A percentile compares a stretch with the other conserved stretches of the same genome.
These are phyloP conservation scores for Eublepharis macularius DNA, from an alignment of 2,113 vertebrate genomes.

Conservation along the genomic window DNA sequence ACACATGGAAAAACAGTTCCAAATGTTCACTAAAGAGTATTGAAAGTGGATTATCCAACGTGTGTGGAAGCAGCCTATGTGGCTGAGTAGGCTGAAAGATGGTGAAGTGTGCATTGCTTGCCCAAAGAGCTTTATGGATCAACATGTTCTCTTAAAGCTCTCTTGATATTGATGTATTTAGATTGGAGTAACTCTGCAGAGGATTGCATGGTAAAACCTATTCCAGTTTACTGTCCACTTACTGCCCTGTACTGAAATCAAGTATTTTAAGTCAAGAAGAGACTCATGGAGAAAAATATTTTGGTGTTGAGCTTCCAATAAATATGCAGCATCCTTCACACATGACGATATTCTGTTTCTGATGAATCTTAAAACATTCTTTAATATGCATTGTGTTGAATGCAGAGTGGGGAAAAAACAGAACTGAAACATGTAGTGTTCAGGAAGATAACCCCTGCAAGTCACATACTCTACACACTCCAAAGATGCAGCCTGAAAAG, in stretches of 20 bases:
- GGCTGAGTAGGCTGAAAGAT: neutral
- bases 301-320: neutral
- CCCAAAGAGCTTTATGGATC: neutral
- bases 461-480: rapidly evolving
- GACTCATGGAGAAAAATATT: neutral
- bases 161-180: neutral
- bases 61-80: too few relatives aligned
- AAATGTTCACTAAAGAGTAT: too few relatives aligned
- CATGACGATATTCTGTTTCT: rapidly evolving
- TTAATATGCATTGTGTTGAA: neutral
- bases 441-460: neutral
- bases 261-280: neutral
- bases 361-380: rapidly evolving
- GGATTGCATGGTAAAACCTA: too few relatives aligned
- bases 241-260: neutral
- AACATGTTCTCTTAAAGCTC: neutral
- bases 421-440: rapidly evolving
- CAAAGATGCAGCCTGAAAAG: neutral
- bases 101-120: neutral
- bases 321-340: neutral
- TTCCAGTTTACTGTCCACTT: too few relatives aligned
- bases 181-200: neutral
- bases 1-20: too few relatives aligned
- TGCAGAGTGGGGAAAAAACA: rapidly evolving
- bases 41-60: too few relatives aligned